These are phyloP conservation scores for Gopherus flavomarginatus DNA, from an alignment of 2,113 vertebrate genomes.

Conservation along the genomic window DNA sequence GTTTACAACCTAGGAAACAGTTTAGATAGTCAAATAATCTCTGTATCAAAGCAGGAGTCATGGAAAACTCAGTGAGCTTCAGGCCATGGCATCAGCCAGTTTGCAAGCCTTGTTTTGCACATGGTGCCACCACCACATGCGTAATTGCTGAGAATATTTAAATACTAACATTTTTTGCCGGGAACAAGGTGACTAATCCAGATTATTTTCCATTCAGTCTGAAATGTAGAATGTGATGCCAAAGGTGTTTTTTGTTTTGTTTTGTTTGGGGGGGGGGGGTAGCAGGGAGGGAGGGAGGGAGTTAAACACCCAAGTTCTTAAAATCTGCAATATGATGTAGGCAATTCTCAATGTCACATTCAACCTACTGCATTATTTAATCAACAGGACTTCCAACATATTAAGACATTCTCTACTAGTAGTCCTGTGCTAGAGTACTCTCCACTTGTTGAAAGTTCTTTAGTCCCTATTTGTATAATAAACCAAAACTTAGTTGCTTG, in stretches of 20 bases:
- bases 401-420: background rate
- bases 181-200: background rate
- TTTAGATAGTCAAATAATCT: background rate
- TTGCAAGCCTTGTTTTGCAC: background rate
- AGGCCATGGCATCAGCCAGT: background rate
- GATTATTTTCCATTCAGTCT: background rate
- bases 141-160: background rate
- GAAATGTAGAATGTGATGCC: background rate
- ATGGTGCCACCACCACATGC: background rate
- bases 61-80: background rate
- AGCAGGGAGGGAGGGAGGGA: no score
- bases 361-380: background rate
- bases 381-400: background rate
- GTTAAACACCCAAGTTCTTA: background rate
- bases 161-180: background rate
- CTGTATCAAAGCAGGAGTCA: background rate
- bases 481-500: background rate
- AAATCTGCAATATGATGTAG: background rate
- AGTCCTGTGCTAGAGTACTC: background rate
- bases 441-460: background rate
- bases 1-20: background rate
- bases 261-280: no score
- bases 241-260: fast-evolving
- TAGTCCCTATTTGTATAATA: background rate
- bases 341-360: background rate